Base-by-base conservation (phyloP, 2,113 vertebrate genomes). In the Pseudopipra pipra region DNA sequence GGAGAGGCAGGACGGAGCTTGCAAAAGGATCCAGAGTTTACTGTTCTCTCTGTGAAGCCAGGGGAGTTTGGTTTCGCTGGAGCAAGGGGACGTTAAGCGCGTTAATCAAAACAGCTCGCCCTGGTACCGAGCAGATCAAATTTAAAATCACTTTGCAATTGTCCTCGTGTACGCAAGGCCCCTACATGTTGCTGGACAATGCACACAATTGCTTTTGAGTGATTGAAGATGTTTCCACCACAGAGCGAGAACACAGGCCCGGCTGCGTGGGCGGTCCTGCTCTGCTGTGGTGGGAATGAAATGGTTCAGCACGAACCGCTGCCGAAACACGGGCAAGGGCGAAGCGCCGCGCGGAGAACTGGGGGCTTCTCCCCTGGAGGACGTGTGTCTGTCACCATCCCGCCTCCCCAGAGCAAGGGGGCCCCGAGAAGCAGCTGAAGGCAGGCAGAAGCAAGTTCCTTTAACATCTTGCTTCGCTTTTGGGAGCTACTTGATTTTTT, bases 161-260 rank as follows among this genome's bases (percentile, higher is more conserved):
- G 67, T 54, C 51, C 82, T 37, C 37, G 0, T 39, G 67, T 37
- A 43, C 12, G 0, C 62, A 27, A 80, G 79, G 88, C 75, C 79
- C 83, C 75, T 80, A 22, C 55, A 16, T 5, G 46, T 35, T 83
- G 90, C 79, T 5, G 88, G 92, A 86, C 92, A 66, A 83, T 14
- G 72, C 90, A 62, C 79, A 83, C 75, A 77, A 66, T 70, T 74
- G 85, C 85, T 83, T 83, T 41, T 46, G 88, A 93, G 85, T 54
- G 59, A 55, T 25, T 83, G 96, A 77, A 93, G 94, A 94, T 86
- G 92, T 95, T 92, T 73, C 92, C 79, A 92, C 55, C 88, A 24
- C 90, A 66, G 66, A 76, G 58, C 49, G 39, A 7, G 67, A 70
- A 37, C 20, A 4, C 73, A 68, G 82, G 82, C 75, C 82, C 8